phyloP scores from a whole-genome alignment of 2,888 invertebrate species.

The Chaetoderma sp. region DNA sequence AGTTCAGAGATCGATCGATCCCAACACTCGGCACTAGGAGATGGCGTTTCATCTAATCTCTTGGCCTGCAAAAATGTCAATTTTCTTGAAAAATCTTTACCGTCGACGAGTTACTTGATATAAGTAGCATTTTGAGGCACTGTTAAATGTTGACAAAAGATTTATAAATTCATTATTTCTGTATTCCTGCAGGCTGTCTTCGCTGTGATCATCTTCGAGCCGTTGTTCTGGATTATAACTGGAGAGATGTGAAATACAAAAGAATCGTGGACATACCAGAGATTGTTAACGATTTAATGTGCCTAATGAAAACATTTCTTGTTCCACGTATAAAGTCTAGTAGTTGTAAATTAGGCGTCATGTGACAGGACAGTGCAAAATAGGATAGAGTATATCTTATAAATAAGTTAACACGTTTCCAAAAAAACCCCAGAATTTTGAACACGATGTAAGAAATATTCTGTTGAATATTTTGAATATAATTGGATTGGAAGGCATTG shows the following conservation, averaged over 20 bases:
- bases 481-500: too few species aligned
- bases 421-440: too few species aligned
- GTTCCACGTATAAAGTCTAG: constrained; percentile 46
- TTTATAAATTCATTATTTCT: not conserved
- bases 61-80: too few species aligned
- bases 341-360: constrained; percentile 52
- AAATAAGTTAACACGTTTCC: too few species aligned
- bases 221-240: constrained; percentile 62
- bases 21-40: too few species aligned
- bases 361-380: too few species aligned
- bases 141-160: not conserved
- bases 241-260: constrained; percentile 58
- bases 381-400: too few species aligned
- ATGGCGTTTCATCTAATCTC: too few species aligned
- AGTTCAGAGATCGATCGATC: too few species aligned
- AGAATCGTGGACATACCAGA: constrained; percentile 58
- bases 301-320: constrained; percentile 43
- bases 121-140: not conserved
- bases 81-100: too few species aligned
- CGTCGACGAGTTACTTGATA: not conserved
- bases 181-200: constrained; percentile 47
- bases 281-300: constrained; percentile 44
- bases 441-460: too few species aligned
- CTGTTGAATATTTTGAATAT: too few species aligned
- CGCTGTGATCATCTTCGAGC: constrained; percentile 47